Evolutionary conservation across 35 echinoderm and acorn worm species (phyloP), one percentile per base, ranked within the genome.

Genomic region (Ophiothrix spiculata): DNA sequence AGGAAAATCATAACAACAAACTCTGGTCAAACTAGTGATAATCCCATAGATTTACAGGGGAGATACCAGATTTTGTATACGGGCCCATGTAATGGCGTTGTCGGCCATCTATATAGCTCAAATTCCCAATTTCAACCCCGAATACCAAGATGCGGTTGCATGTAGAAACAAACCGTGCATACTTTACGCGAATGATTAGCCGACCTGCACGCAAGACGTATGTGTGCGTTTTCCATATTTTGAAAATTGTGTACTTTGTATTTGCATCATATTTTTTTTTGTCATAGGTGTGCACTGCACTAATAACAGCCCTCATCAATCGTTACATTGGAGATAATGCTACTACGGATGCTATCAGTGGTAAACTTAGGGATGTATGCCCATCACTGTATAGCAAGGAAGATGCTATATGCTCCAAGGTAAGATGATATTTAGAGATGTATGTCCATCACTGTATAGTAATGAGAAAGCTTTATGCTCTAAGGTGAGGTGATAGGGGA

Each of bases 371-470:
- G 28, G 95, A 97, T 6, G 79, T 97, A 21, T 95, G 89, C 56
- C 88, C 91, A 29, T 87, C 91, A 63, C 60, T 93, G 56, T 97
- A 93, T 85, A 97, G 91, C 39, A 75, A 19, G 39, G 92, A 97
- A 39, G 95, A 97, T 93, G 95, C 95, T 46, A 93, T 91, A 28
- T 89, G 87, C 63, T 90, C 91, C n/a, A 97, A 97, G 90, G 94
- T 97, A 85, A 85, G 39, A 69, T 49, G 6, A 49, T 10, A 49
- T 19, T 49, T 49, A 49, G 6, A 19, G 42, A 97, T 1, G 77
- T 97, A 21, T 94, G 84, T 49, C 87, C 91, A 33, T 87, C 90
- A 54, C 74, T 90, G 45, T 97, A 93, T 87, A 49, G 42, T 10
- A 49, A 49, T 6, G 42, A 49, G 19, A 10, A 49, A 10, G 42